Conservation (phyloP, 2,113 vertebrate genomes). For the Camelus bactrianus region DNA sequence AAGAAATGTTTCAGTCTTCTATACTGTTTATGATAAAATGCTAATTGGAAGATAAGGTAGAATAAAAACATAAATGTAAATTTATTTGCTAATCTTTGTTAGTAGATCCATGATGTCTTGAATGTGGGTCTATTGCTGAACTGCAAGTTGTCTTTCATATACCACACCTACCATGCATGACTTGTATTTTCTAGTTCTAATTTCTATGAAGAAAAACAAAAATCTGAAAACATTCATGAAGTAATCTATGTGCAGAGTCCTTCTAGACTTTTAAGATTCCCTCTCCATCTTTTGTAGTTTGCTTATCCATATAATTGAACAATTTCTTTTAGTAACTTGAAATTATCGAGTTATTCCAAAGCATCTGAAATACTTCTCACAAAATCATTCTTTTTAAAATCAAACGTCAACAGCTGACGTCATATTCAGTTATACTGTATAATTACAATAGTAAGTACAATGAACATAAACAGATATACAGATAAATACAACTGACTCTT, state of each 20-base stretch:
- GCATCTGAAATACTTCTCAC: slow-evolving; percentile 28
- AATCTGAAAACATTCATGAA: slow-evolving; percentile 13
- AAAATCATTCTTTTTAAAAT: slow-evolving; percentile 18
- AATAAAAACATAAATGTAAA: background rate
- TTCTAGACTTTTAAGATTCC: background rate
- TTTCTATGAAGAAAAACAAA: slow-evolving; percentile 33
- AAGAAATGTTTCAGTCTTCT: background rate
- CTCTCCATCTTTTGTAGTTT: background rate
- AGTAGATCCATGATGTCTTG: background rate
- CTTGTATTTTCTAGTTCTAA: background rate
- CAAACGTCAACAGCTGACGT: background rate
- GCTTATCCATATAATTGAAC: background rate
- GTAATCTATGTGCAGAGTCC: background rate
- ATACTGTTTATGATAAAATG: background rate
- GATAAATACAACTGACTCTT: background rate
- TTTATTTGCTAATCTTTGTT: slow-evolving; percentile 11
- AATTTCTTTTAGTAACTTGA: slow-evolving; percentile 13
- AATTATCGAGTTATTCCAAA: background rate
- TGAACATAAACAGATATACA: background rate
- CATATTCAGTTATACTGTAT: slow-evolving; percentile 11
- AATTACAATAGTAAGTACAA: background rate
- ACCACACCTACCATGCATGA: background rate
- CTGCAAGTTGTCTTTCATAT: background rate
- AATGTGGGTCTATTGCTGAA: background rate
- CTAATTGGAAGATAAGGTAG: background rate